phyloP scores from a whole-genome alignment of 2,888 invertebrate species.

The Drosophila fungiperda region DNA sequence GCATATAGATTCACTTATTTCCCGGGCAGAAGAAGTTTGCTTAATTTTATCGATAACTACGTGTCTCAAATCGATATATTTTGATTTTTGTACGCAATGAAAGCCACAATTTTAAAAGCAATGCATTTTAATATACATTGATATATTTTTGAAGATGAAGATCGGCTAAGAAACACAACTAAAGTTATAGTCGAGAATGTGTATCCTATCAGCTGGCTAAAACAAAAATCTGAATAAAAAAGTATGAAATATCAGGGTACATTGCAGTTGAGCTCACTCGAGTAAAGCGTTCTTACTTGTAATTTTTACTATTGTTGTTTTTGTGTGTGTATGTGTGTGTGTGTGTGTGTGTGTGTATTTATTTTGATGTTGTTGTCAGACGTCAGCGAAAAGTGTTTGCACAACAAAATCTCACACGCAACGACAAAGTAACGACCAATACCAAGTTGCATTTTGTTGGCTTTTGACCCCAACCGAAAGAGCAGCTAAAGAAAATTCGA shows the following conservation, averaged over 20 bases:
- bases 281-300: not conserved
- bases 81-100: not conserved
- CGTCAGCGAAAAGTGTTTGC: conserved; percentile 77
- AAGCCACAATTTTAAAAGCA: not conserved
- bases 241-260: not conserved
- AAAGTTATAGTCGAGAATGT: not conserved
- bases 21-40: not conserved
- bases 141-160: not conserved
- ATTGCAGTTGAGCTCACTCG: not conserved
- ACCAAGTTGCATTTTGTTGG: conserved; percentile 50
- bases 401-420: conserved; percentile 38
- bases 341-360: conserved; percentile 25
- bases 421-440: conserved; percentile 32
- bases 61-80: not conserved
- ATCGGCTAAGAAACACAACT: not conserved
- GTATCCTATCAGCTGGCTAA: not conserved
- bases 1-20: not conserved
- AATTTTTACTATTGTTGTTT: conserved; percentile 13
- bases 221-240: too few relatives aligned
- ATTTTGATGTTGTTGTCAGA: conserved; percentile 50
- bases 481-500: conserved; percentile 54
- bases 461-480: conserved; percentile 44
- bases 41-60: not conserved
- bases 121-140: not conserved
- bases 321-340: conserved; percentile 2